Evolutionary conservation across 2,888 invertebrate genomes (phyloP).

Genomic region (Amiota mariae): DNA sequence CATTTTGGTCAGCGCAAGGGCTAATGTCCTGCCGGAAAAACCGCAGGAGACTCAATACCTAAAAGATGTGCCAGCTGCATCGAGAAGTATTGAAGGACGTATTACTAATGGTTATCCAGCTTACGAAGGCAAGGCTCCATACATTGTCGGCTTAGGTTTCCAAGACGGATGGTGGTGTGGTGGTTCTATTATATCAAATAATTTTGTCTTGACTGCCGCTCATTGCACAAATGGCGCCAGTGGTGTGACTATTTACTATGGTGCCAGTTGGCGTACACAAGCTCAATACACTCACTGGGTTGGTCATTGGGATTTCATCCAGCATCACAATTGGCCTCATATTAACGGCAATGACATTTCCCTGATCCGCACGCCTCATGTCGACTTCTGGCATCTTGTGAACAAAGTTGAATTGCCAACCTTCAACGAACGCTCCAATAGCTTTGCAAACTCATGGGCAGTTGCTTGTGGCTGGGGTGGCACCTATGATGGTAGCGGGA

Average conservation of each 20-base stretch:
- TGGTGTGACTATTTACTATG: not conserved
- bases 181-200: not conserved
- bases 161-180: not conserved
- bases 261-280: not conserved
- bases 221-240: not conserved
- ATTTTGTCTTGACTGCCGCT: slow-evolving; percentile 2
- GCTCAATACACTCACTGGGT: slow-evolving; percentile 4
- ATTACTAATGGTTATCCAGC: slow-evolving; percentile 11
- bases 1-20: not conserved
- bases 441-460: not conserved
- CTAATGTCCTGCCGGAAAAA: not conserved
- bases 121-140: not conserved
- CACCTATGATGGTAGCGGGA: not conserved
- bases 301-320: slow-evolving; percentile 22
- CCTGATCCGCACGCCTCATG: slow-evolving; percentile 43
- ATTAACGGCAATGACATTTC: slow-evolving; percentile 41
- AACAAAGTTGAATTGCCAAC: slow-evolving; percentile 33
- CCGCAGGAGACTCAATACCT: not conserved
- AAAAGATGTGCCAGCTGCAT: not conserved
- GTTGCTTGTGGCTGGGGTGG: slow-evolving; percentile 12
- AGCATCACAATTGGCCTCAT: slow-evolving; percentile 33
- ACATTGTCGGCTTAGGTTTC: not conserved
- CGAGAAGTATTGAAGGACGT: not conserved
- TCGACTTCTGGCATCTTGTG: slow-evolving; percentile 34
- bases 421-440: not conserved